Conservation (phyloP, 2,797 vertebrate species). For the Thalassophryne amazonica region DNA sequence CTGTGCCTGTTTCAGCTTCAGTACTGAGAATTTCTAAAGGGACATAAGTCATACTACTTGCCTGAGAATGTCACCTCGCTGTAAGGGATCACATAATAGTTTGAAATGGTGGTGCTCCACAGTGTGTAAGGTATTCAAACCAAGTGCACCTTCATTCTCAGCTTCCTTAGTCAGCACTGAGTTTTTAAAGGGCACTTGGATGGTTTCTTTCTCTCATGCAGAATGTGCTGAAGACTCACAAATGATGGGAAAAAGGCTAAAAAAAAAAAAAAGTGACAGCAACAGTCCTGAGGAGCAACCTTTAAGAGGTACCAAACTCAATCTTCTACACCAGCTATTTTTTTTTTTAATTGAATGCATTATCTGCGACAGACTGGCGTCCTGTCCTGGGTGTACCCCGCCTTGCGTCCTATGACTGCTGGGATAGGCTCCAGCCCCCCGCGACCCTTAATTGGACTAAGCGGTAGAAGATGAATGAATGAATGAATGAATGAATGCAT, state of each 20-base stretch:
- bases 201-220: conserved; percentile 8
- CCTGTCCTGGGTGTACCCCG: no score
- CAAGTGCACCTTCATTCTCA: background rate
- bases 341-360: background rate
- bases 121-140: background rate
- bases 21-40: background rate
- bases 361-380: no score
- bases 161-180: background rate
- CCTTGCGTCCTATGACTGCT: no score
- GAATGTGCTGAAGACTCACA: background rate
- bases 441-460: no score
- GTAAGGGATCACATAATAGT: background rate
- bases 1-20: background rate
- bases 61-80: background rate
- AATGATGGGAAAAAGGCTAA: background rate
- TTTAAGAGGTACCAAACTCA: background rate
- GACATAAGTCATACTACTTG: background rate
- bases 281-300: no score
- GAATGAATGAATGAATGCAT: no score
- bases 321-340: background rate
- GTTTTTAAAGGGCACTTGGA: conserved; percentile 1
- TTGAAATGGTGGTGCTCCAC: background rate
- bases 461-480: no score
- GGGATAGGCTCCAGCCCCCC: no score
- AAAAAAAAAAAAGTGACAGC: no score